A percentile compares a stretch with the other conserved stretches of the same genome.
Conservation (phyloP, 2,888 invertebrate genomes). For the Ormyrus nitidulus region DNA sequence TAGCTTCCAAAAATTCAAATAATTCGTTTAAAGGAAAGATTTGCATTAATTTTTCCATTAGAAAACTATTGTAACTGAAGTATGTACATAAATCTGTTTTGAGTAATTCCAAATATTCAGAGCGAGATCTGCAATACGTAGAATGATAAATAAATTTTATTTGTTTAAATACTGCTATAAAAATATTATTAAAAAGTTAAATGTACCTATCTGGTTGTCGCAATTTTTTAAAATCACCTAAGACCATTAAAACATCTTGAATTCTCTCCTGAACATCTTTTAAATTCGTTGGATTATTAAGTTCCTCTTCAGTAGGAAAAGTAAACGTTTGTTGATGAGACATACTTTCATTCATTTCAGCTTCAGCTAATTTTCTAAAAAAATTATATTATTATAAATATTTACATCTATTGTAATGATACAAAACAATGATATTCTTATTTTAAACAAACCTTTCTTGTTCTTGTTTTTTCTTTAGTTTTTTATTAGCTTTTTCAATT, state of each 20-base stretch:
- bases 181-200: constrained; percentile 58
- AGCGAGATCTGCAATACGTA: constrained; percentile 81
- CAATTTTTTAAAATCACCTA: constrained; percentile 86
- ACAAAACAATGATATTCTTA: background rate
- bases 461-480: constrained; percentile 85
- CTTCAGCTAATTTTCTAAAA: constrained; percentile 83
- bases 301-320: constrained; percentile 87
- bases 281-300: constrained; percentile 84
- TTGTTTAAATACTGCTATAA: constrained; percentile 10
- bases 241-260: constrained; percentile 87
- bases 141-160: constrained; percentile 76
- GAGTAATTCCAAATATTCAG: constrained; percentile 89
- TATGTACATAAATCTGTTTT: constrained; percentile 92
- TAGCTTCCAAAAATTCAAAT: constrained; percentile 96
- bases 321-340: constrained; percentile 85
- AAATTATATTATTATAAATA: constrained; percentile 29
- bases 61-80: constrained; percentile 97
- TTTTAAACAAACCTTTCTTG: constrained; percentile 77
- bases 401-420: constrained; percentile 11
- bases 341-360: constrained; percentile 89
- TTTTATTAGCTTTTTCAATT: constrained; percentile 89
- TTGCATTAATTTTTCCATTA: constrained; percentile 94
- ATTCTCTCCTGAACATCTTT: constrained; percentile 93
- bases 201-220: constrained; percentile 79
- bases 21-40: constrained; percentile 91